phyloP scores from a whole-genome alignment of 1,140 invertebrate species.

The Tribolium castaneum region DNA sequence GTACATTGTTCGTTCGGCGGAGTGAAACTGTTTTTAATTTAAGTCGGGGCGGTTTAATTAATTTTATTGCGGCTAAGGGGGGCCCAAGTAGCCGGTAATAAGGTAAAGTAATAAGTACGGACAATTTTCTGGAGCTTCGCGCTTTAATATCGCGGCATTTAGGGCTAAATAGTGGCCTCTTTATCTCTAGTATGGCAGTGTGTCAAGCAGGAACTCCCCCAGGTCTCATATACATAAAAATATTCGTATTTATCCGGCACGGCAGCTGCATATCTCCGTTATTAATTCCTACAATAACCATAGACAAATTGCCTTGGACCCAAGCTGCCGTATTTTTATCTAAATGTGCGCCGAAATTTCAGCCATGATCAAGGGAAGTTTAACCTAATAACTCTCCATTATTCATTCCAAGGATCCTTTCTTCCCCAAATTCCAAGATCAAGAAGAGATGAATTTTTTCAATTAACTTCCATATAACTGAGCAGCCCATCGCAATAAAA shows the following conservation, averaged over 20 bases:
- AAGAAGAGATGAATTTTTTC: constrained; percentile 23
- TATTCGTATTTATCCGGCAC: constrained; percentile 39
- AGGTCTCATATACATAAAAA: constrained; percentile 41
- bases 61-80: constrained; percentile 23
- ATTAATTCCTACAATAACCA: constrained; percentile 42
- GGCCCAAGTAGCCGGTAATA: constrained; percentile 32
- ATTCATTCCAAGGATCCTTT: constrained; percentile 4
- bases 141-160: constrained; percentile 30
- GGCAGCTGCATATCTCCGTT: constrained; percentile 41
- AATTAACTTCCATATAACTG: constrained; percentile 9
- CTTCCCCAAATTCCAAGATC: constrained; percentile 1
- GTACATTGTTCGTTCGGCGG: neutral
- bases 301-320: constrained; percentile 40
- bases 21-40: constrained; percentile 34
- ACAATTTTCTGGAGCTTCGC: constrained; percentile 31
- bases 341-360: constrained; percentile 32
- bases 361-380: constrained; percentile 30
- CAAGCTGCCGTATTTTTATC: constrained; percentile 31
- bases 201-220: constrained; percentile 29
- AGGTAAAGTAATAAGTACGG: constrained; percentile 33
- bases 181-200: constrained; percentile 40
- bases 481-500: neutral
- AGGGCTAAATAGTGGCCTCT: constrained; percentile 39
- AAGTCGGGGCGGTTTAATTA: constrained; percentile 10
- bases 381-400: constrained; percentile 21